Base-by-base conservation (phyloP, 2,888 invertebrate genomes). In the Andrena fulva region DNA sequence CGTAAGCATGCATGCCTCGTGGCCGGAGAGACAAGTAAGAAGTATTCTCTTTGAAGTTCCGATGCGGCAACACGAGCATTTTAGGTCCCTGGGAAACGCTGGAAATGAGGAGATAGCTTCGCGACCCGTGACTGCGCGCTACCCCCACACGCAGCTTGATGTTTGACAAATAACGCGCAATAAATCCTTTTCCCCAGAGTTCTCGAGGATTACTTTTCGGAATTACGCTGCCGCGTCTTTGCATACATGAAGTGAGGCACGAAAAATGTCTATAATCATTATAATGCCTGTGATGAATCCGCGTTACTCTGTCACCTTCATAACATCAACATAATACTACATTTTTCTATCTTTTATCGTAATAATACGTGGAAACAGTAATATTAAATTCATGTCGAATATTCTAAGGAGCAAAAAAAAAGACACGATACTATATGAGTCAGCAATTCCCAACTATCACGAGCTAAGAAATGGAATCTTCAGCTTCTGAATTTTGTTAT, bases 111-210 rank as follows among this genome's bases (percentile, higher is more conserved):
- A 52, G 69, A 62, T 29, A 62, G 52, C 60, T 62, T 60, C 20
- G 16, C 48, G 33, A 62, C 35, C 50, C 2, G 27, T 27, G 10
- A 62, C 42, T 42, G 29, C 42, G 27, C 56, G 20, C 56, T 3
- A 56, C 5, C n/a, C 24, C 31, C 29, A 24, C 48, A 20, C 24
- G 31, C 31, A 7, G 12, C 5, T 33, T 24, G 62, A 24, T 50
- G 12, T 71, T 35, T 48, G 67, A 67, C 74, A 59, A 74, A 67
- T 59, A 67, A 35, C 75, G 35, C 31, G 4, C 24, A 29, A 16
- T 33, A 42, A 62, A 35, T 35, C 52, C 8, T 5, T 16, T 20
- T 2, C n/a, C n/a, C 8, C 24, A 20, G 12, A 20, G 42, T n/a
- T 3, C 29, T n/a, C 12, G n/a, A 16, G 16, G 29, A 67, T 59